Percentiles rank a stretch among this genome's conserved stretches.
These are phyloP conservation scores for Otolemur crassicaudatus DNA, from an alignment of 2,797 vertebrate genomes.

Conservation along the genomic window DNA sequence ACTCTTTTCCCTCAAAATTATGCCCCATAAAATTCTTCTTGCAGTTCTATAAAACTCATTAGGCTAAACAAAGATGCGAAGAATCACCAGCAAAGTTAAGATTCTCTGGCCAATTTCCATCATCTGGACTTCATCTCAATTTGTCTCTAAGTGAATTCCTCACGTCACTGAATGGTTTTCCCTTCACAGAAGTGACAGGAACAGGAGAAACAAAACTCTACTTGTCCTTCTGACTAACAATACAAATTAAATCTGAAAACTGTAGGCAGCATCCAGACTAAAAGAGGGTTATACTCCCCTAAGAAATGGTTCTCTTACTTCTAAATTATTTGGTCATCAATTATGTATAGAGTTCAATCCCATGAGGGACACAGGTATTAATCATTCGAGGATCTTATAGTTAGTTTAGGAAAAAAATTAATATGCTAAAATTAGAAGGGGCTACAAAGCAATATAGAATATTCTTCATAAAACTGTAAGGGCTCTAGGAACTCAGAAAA, in stretches of 20 bases:
- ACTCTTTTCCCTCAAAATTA: conserved; percentile 33
- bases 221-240: not conserved
- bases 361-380: not conserved
- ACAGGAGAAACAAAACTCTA: not conserved
- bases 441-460: conserved; percentile 34
- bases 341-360: conserved; percentile 37
- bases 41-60: conserved; percentile 26
- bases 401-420: conserved; percentile 39
- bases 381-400: conserved; percentile 19
- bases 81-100: conserved; percentile 46
- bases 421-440: conserved; percentile 8
- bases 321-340: conserved; percentile 26
- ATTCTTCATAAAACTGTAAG: conserved; percentile 39
- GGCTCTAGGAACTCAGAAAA: not conserved
- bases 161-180: conserved; percentile 20
- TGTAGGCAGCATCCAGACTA: not conserved
- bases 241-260: conserved; percentile 21
- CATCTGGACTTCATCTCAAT: conserved; percentile 50
- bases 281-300: not conserved
- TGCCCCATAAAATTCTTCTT: conserved; percentile 18
- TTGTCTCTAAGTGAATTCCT: conserved; percentile 56
- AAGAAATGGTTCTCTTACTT: conserved; percentile 34
- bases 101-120: conserved; percentile 17
- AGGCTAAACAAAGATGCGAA: conserved; percentile 42
- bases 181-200: conserved; percentile 25